These are phyloP conservation scores for Zingel zingel DNA, from an alignment of 2,113 vertebrate genomes.

Conservation along the genomic window DNA sequence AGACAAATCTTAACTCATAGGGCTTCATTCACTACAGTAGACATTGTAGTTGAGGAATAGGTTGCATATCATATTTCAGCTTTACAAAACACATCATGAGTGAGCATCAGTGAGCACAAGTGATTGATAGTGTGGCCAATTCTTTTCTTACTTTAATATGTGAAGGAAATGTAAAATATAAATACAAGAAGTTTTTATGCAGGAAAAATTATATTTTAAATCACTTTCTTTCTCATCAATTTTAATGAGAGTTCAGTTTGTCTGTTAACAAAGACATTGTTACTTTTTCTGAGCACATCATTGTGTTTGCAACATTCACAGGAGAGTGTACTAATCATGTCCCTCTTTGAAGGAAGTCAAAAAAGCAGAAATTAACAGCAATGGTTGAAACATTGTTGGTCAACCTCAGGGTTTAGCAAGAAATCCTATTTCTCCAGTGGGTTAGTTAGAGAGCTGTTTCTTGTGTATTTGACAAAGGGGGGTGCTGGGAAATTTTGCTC, in stretches of 20 bases:
- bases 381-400: slow-evolving; percentile 25
- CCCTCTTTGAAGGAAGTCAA: slow-evolving; percentile 4
- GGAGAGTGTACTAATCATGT: slow-evolving; percentile 1
- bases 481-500: not conserved
- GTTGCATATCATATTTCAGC: not conserved
- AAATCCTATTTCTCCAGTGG: slow-evolving; percentile 4
- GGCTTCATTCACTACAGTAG: not conserved
- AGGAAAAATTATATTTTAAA: not conserved
- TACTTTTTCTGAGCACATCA: not conserved
- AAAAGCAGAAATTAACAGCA: slow-evolving; percentile 40
- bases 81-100: not conserved
- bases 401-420: slow-evolving; percentile 30
- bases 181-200: not conserved
- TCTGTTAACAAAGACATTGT: not conserved
- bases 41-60: not conserved
- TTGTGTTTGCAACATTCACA: slow-evolving; percentile 23
- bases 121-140: not conserved
- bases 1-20: not conserved
- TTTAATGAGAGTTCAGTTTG: not conserved
- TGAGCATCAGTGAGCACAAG: not conserved
- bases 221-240: not conserved
- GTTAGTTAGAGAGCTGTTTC: too few relatives aligned
- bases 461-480: too few relatives aligned
- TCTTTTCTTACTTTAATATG: not conserved
- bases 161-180: not conserved